These are phyloP conservation scores for Geothlypis trichas DNA, from an alignment of 2,113 vertebrate genomes.

Conservation along the genomic window DNA sequence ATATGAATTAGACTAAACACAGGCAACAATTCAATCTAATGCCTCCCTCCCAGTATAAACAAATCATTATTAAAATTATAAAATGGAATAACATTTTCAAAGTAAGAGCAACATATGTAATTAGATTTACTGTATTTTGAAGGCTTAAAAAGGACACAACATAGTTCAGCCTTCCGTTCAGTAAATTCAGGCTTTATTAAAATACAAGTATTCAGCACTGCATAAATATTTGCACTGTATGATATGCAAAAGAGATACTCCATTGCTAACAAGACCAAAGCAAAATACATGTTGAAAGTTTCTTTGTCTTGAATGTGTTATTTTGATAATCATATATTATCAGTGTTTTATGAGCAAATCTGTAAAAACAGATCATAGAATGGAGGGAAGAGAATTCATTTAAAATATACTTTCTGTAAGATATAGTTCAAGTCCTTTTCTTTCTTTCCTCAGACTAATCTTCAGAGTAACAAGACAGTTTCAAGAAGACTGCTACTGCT, in stretches of 20 bases:
- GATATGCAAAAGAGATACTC: constrained; percentile 69
- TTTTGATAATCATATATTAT: constrained; percentile 73
- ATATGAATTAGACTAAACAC: constrained; percentile 66
- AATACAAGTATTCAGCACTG: constrained; percentile 54
- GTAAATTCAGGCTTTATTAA: constrained; percentile 70
- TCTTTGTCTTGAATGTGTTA: constrained; percentile 71
- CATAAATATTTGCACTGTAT: constrained; percentile 66
- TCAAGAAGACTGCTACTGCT: constrained; percentile 98
- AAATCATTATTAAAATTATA: constrained; percentile 73
- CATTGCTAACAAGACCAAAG: constrained; percentile 69
- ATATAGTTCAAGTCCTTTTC: constrained; percentile 70
- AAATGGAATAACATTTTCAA: constrained; percentile 69
- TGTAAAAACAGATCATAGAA: constrained; percentile 69
- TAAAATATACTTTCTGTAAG: constrained; percentile 67
- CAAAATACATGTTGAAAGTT: constrained; percentile 70
- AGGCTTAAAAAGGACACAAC: constrained; percentile 59
- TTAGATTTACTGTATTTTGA: constrained; percentile 72
- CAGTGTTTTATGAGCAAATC: constrained; percentile 70
- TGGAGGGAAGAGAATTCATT: constrained; percentile 59
- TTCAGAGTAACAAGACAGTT: constrained; percentile 74
- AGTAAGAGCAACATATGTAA: constrained; percentile 72
- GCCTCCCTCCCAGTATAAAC: constrained; percentile 65
- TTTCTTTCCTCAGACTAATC: constrained; percentile 74
- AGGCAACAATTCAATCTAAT: constrained; percentile 60
- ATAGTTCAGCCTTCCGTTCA: constrained; percentile 66